These are phyloP conservation scores for Orchestia grillus DNA, from an alignment of 1,140 invertebrate species.

Conservation along the genomic window DNA sequence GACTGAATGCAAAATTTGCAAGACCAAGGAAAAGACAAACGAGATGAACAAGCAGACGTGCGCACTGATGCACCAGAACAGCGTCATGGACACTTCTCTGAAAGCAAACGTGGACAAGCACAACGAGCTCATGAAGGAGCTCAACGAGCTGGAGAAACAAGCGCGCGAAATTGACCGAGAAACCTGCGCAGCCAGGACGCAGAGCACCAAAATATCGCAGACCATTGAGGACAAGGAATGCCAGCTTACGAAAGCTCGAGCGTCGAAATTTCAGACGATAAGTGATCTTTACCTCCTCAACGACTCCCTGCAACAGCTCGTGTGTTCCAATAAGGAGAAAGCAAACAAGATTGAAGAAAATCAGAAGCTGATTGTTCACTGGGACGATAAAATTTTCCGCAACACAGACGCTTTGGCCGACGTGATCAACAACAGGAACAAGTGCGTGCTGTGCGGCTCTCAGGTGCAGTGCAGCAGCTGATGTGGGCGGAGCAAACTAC, in stretches of 20 bases:
- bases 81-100: not conserved
- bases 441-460: not conserved
- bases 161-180: not conserved
- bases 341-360: not conserved
- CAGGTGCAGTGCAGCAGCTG: not conserved
- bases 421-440: not conserved
- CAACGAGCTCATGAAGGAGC: not conserved
- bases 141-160: not conserved
- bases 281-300: not conserved
- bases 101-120: not conserved
- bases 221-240: constrained; percentile 1
- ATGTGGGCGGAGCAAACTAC: not conserved
- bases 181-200: not conserved
- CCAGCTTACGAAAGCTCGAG: constrained; percentile 5
- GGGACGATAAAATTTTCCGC: constrained; percentile 1
- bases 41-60: not conserved
- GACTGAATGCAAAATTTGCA: not conserved
- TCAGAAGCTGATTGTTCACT: not conserved
- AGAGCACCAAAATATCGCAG: not conserved
- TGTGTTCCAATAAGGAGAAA: not conserved
- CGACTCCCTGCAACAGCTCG: not conserved
- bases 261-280: not conserved
- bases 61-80: not conserved
- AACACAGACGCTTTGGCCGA: constrained; percentile 40
- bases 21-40: not conserved